A percentile compares a stretch with the other conserved stretches of the same genome.
phyloP scores from a whole-genome alignment of 2,797 vertebrate genomes.

The Pangasius macronema region DNA sequence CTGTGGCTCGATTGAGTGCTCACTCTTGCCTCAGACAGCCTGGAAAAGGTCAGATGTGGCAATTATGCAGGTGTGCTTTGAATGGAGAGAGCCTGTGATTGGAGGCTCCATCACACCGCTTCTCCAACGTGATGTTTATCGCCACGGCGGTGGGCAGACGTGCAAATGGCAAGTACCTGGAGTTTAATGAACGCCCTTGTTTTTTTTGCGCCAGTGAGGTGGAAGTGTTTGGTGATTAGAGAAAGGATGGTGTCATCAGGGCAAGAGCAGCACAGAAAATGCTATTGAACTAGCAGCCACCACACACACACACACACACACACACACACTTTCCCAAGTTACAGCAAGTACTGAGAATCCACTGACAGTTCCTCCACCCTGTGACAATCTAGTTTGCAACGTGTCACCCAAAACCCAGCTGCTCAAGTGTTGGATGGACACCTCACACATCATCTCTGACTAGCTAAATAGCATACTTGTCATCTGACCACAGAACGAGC shows the following conservation, averaged over 20 bases:
- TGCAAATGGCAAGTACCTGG: constrained; percentile 65
- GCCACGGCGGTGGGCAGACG: constrained; percentile 30
- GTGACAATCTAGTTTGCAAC: constrained; percentile 37
- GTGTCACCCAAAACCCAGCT: constrained; percentile 29
- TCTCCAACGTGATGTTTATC: constrained; percentile 48
- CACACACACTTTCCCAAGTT: constrained; percentile 6
- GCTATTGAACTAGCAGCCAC: constrained; percentile 57
- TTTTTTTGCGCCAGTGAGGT: constrained; percentile 60
- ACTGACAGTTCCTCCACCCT: constrained; percentile 34
- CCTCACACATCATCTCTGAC: constrained; percentile 40
- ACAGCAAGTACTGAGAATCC: constrained; percentile 11
- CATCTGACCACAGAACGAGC: constrained; percentile 53
- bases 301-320: constrained; percentile 15
- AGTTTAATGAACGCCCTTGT: constrained; percentile 74
- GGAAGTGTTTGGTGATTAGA: constrained; percentile 75
- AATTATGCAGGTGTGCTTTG: constrained; percentile 81
- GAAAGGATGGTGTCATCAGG: constrained; percentile 65
- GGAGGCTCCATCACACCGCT: constrained; percentile 42
- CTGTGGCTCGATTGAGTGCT: constrained; percentile 69
- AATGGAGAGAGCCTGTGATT: constrained; percentile 64
- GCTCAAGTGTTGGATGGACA: constrained; percentile 14
- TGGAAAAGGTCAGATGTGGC: constrained; percentile 82
- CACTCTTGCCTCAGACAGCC: constrained; percentile 72
- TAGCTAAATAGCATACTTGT: constrained; percentile 43
- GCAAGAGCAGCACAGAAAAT: constrained; percentile 56